Evolutionary conservation across 2,888 invertebrate genomes (phyloP), one percentile per base, ranked within the genome.

Genomic region (Callyntrura guangdongensis): DNA sequence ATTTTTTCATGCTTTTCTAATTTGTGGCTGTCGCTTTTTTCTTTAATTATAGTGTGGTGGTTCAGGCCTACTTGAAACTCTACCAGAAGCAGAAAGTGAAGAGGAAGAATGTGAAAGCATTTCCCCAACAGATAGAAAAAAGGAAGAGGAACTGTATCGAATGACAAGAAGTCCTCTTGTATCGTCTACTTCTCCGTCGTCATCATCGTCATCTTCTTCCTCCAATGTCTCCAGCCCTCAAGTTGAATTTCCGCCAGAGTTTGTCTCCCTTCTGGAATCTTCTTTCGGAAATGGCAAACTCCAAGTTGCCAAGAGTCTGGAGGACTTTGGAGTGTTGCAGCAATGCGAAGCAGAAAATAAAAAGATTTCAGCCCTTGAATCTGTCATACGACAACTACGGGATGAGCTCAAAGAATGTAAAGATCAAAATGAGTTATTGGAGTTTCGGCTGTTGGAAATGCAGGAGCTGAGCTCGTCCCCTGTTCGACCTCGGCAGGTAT

Each of bases 351-450:
- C 79, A 25, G 92, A 92, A 79, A 87, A 72, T 72, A 88, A 89
- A 74, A 90, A 89, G 84, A 93, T 93, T 56, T 81, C 86, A 17
- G 81, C 89, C 27, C 86, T 94, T 4, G 93, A 94, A 90, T 90
- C 92, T 64, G 93, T 93, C 69, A 93, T 94, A 86, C 91, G 91
- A 56, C 93, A 93, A 85, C 95, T 97, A 61, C 95, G 96, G 94
- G 96, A 96, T 94, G 97, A 97, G 94, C 95, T 97, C 92, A 96
- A 96, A 93, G 97, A 97, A 95, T 96, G 97, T 94, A 96, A 97
- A 94, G 97, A 97, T 95, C 97, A 97, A 95, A 97, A 97, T 95
- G 97, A 97, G 95, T 96, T 97, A 93, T 96, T 97, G 94, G 97
- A 97, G 95, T 97, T 97, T 95, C 95, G 97, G 79, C 96, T 97